These are phyloP conservation scores for Sarcophaga variegata DNA, from an alignment of 2,888 invertebrate species.

Conservation along the genomic window DNA sequence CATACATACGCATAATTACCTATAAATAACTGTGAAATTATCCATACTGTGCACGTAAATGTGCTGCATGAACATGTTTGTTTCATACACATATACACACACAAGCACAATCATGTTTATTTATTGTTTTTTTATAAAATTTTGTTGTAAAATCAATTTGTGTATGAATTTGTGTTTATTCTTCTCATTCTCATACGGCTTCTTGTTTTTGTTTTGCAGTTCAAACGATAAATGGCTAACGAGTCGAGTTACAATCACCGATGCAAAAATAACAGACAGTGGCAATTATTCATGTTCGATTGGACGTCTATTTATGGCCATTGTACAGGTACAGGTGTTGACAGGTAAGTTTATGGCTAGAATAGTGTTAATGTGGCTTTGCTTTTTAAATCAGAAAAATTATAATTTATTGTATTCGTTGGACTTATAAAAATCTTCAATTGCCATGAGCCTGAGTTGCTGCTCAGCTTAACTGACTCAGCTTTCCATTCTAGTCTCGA, in stretches of 20 bases:
- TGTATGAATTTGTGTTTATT: conserved; percentile 5
- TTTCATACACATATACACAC: too few relatives aligned
- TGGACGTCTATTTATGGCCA: conserved; percentile 85
- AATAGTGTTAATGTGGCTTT: background rate
- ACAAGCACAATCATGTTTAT: too few relatives aligned
- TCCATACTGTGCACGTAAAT: too few relatives aligned
- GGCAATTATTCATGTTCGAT: conserved; percentile 86
- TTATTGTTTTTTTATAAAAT: background rate
- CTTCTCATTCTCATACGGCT: background rate
- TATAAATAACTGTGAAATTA: too few relatives aligned
- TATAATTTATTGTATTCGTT: too few relatives aligned
- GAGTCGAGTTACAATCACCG: conserved; percentile 80
- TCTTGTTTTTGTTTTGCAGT: conserved; percentile 76
- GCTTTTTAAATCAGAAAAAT: background rate
- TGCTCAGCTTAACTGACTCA: too few relatives aligned
- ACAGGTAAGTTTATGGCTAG: conserved; percentile 83
- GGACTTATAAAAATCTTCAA: too few relatives aligned
- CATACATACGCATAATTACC: too few relatives aligned
- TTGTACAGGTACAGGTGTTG: conserved; percentile 86
- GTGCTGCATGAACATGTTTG: too few relatives aligned
- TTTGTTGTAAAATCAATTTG: conserved; percentile 6
- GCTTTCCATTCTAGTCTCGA: too few relatives aligned
- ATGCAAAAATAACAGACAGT: conserved; percentile 86
- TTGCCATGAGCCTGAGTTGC: too few relatives aligned
- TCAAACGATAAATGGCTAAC: conserved; percentile 78